phyloP scores from a whole-genome alignment of 2,888 invertebrate genomes.

The Tiphia femorata region DNA sequence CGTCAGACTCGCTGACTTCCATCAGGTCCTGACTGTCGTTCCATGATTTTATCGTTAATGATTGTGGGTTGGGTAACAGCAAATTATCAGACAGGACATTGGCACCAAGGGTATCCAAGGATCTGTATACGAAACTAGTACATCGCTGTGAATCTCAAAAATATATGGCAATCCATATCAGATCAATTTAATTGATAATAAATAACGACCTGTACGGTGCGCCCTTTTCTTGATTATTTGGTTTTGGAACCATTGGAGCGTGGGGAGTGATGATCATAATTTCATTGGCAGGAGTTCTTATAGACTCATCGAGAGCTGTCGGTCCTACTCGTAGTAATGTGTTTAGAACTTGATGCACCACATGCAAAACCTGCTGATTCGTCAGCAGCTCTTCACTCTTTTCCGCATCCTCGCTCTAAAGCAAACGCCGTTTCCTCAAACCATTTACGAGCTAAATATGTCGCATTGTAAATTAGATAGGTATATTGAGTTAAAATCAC shows the following conservation, averaged over 20 bases:
- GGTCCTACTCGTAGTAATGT: not conserved
- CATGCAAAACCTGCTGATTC: not conserved
- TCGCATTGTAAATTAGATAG: too few relatives aligned
- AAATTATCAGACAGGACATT: too few relatives aligned
- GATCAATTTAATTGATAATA: too few relatives aligned
- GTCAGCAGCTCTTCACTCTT: not conserved
- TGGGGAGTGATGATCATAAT: not conserved
- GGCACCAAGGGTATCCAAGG: not conserved
- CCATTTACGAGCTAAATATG: too few relatives aligned
- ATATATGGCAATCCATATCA: too few relatives aligned
- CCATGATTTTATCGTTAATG: too few relatives aligned
- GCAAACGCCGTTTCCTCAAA: too few relatives aligned
- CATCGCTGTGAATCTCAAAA: too few relatives aligned
- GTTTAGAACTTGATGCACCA: not conserved
- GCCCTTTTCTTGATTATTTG: not conserved
- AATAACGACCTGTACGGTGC: not conserved
- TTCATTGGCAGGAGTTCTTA: not conserved
- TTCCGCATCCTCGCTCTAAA: not conserved
- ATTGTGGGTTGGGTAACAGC: too few relatives aligned
- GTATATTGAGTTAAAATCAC: too few relatives aligned
- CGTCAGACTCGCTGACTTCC: too few relatives aligned
- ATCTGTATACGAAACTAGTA: not conserved
- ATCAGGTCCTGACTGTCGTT: too few relatives aligned
- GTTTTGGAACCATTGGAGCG: not conserved
- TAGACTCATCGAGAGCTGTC: not conserved